Conservation (phyloP, 2,797 vertebrate species). For the Accipiter badius region DNA sequence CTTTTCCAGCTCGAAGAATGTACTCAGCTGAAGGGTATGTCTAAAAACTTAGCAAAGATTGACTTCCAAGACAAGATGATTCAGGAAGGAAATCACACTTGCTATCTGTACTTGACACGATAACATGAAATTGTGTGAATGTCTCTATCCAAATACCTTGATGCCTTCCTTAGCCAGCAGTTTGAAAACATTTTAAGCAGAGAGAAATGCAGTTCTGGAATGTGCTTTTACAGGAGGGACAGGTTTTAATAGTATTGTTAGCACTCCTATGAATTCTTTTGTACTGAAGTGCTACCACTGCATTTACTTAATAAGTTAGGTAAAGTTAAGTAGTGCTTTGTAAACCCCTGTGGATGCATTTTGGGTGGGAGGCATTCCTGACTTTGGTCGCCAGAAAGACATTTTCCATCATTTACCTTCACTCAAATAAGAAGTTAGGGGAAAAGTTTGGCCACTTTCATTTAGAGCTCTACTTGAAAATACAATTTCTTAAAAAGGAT, state of each 20-base stretch:
- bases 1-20: not conserved
- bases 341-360: not conserved
- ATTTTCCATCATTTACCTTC: not conserved
- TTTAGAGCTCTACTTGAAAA: not conserved
- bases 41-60: constrained; percentile 25
- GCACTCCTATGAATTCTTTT: not conserved
- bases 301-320: not conserved
- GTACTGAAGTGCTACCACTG: not conserved
- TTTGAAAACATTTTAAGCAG: constrained; percentile 1
- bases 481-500: not conserved
- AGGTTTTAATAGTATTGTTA: not conserved
- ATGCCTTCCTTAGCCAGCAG: constrained; percentile 12
- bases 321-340: not conserved
- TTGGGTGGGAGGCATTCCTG: not conserved
- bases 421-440: not conserved
- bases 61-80: constrained; percentile 33
- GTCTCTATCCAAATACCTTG: not conserved
- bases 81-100: constrained; percentile 43
- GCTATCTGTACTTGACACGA: constrained; percentile 9
- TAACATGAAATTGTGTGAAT: constrained; percentile 2
- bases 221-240: not conserved
- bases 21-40: constrained; percentile 8
- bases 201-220: not conserved
- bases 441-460: not conserved
- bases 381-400: not conserved